These are phyloP conservation scores for Muscina levida DNA, from an alignment of 2,888 invertebrate species.

Conservation along the genomic window DNA sequence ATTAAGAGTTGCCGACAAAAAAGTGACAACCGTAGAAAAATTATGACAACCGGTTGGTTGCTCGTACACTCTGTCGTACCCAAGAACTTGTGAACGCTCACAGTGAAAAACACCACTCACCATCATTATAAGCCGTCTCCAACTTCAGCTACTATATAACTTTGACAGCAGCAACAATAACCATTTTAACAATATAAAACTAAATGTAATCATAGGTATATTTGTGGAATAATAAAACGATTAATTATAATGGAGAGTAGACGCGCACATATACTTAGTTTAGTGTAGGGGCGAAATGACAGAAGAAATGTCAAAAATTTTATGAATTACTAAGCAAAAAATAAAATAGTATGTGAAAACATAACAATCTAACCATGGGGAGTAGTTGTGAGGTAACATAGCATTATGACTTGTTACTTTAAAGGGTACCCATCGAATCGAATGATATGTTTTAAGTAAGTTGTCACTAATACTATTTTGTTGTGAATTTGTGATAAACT, in stretches of 20 bases:
- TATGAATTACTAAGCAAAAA: slow-evolving; percentile 48
- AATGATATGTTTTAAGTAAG: no score
- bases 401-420: not conserved
- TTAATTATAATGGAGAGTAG: slow-evolving; percentile 54
- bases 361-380: slow-evolving; percentile 40
- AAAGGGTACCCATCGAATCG: no score
- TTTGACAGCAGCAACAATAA: slow-evolving; percentile 31
- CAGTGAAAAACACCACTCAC: slow-evolving; percentile 15
- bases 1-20: slow-evolving; percentile 66
- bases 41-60: slow-evolving; percentile 59
- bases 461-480: no score
- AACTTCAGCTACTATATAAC: not conserved
- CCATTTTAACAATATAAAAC: slow-evolving; percentile 30
- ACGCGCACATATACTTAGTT: not conserved
- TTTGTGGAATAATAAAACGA: slow-evolving; percentile 63
- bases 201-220: slow-evolving; percentile 54
- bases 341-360: slow-evolving; percentile 13
- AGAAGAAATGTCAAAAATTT: slow-evolving; percentile 54
- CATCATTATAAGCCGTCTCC: not conserved
- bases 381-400: slow-evolving; percentile 14
- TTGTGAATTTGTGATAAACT: no score
- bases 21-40: slow-evolving; percentile 67
- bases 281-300: slow-evolving; percentile 26
- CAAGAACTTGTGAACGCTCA: slow-evolving; percentile 51
- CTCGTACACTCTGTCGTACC: no score